phyloP scores from a whole-genome alignment of 2,113 vertebrate species.

The Hippocampus barbouri region DNA sequence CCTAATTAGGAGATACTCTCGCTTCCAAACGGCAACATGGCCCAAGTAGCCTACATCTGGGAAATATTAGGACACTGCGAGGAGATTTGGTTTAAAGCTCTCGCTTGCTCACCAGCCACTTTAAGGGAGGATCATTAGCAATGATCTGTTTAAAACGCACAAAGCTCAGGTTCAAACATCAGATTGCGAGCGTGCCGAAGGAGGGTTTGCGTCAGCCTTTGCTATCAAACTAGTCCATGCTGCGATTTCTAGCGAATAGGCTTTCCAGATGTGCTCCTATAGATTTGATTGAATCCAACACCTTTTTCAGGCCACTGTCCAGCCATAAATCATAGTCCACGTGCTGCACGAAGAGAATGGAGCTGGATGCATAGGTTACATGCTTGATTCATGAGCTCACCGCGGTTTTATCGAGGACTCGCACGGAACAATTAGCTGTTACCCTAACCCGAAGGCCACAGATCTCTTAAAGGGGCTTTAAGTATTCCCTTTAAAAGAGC shows the following conservation, averaged over 20 bases:
- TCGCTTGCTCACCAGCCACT: slow-evolving; percentile 67
- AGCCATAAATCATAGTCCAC: slow-evolving; percentile 66
- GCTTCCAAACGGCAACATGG: slow-evolving; percentile 14
- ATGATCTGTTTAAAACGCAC: slow-evolving; percentile 57
- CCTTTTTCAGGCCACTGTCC: slow-evolving; percentile 70
- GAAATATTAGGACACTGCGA: slow-evolving; percentile 60
- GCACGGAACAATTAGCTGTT: slow-evolving; percentile 71
- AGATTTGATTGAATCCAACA: slow-evolving; percentile 68
- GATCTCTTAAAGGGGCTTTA: slow-evolving; percentile 62
- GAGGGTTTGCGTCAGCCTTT: slow-evolving; percentile 34
- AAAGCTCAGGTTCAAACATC: slow-evolving; percentile 29
- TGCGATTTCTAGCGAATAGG: slow-evolving; percentile 52
- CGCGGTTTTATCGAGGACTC: slow-evolving; percentile 49
- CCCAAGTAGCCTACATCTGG: slow-evolving; percentile 55
- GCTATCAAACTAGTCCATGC: slow-evolving; percentile 57
- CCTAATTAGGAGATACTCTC: slow-evolving; percentile 40
- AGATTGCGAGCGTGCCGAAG: slow-evolving; percentile 22
- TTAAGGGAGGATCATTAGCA: slow-evolving; percentile 60
- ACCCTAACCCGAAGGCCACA: slow-evolving; percentile 59
- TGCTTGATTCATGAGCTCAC: slow-evolving; percentile 69
- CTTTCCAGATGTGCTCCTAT: slow-evolving; percentile 71
- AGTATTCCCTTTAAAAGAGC: slow-evolving; percentile 64
- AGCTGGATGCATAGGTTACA: slow-evolving; percentile 60
- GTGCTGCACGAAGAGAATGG: slow-evolving; percentile 41
- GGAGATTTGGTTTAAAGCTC: slow-evolving; percentile 59